phyloP scores from a whole-genome alignment of 2,888 invertebrate species.

The Macrosoma leucophasiata region DNA sequence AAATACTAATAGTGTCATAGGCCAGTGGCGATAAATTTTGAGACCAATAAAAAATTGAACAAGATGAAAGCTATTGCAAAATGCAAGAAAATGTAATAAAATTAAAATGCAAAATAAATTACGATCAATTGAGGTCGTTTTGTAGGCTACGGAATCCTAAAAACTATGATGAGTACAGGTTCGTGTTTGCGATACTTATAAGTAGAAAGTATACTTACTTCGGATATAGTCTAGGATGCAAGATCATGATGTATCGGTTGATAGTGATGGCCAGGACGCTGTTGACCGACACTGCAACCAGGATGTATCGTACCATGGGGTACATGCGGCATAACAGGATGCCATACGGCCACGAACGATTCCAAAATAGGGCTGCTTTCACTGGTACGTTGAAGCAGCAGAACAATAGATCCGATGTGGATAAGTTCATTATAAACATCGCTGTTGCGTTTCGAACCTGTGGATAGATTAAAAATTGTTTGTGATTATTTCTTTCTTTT shows the following conservation, averaged over 20 bases:
- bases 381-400: conserved; percentile 88
- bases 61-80: too few species aligned
- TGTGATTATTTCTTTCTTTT: too few species aligned
- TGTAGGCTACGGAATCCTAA: too few species aligned
- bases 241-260: conserved; percentile 89
- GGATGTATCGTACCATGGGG: conserved; percentile 83
- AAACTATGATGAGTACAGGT: too few species aligned
- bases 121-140: too few species aligned
- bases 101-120: too few species aligned
- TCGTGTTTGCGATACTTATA: too few species aligned
- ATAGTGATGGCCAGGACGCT: conserved; percentile 87
- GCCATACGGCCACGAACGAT: conserved; percentile 83
- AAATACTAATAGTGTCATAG: too few species aligned
- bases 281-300: conserved; percentile 86
- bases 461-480: conserved; percentile 29
- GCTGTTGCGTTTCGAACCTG: conserved; percentile 89
- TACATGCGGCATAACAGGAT: conserved; percentile 81
- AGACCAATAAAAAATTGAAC: too few species aligned
- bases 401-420: conserved; percentile 85
- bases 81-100: too few species aligned
- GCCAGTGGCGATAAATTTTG: too few species aligned
- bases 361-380: conserved; percentile 84
- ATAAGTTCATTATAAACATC: conserved; percentile 88
- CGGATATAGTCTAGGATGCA: conserved; percentile 85
- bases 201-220: conserved; percentile 80